phyloP scores from a whole-genome alignment of 2,888 invertebrate genomes.

The Leucoptera coffeella region DNA sequence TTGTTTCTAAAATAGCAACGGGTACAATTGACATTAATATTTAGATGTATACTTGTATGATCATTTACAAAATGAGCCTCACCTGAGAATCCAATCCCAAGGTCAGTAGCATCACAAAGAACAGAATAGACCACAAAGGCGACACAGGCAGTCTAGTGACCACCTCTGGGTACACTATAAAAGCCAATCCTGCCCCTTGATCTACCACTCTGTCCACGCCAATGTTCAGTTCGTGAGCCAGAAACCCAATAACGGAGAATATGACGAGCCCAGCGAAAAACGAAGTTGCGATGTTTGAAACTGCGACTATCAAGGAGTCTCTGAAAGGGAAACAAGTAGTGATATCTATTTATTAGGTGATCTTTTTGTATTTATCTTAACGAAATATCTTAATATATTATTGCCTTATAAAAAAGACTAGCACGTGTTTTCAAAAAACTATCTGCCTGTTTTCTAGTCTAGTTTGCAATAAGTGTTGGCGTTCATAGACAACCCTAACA shows the following conservation, averaged over 20 bases:
- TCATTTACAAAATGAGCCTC: no score
- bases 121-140: conserved; percentile 75
- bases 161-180: conserved; percentile 82
- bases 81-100: conserved; percentile 68
- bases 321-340: conserved; percentile 29
- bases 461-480: no score
- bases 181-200: conserved; percentile 73
- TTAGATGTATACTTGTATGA: no score
- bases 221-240: conserved; percentile 69
- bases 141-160: conserved; percentile 73
- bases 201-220: conserved; percentile 65
- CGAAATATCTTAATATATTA: no score
- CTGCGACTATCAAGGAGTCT: conserved; percentile 69
- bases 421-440: no score
- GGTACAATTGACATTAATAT: no score
- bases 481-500: no score
- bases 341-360: no score
- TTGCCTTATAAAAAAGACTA: no score
- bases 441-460: no score
- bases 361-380: no score
- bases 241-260: conserved; percentile 75
- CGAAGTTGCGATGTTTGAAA: conserved; percentile 71
- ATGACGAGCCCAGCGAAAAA: conserved; percentile 77
- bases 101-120: conserved; percentile 73
- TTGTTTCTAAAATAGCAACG: no score